phyloP scores from a whole-genome alignment of 1,140 invertebrate genomes.

The Nephila pilipes region DNA sequence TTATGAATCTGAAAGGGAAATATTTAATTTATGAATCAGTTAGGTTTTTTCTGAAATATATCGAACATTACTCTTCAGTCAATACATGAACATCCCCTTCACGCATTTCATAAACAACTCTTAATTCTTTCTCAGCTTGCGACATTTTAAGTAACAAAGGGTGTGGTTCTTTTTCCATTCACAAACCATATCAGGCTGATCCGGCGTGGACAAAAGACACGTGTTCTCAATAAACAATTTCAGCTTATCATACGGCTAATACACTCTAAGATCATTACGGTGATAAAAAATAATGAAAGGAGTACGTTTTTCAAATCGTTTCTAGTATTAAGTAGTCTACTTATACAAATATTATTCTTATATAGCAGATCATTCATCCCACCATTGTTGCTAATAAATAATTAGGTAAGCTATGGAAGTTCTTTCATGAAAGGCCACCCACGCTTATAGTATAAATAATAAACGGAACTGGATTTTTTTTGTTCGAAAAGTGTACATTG shows the following conservation, averaged over 20 bases:
- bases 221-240: neutral
- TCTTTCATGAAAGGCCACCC: neutral
- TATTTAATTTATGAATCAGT: no score
- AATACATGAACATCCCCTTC: neutral
- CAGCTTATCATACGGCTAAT: neutral
- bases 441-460: neutral
- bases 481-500: no score
- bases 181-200: neutral
- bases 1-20: no score
- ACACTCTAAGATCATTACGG: neutral
- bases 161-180: slow-evolving; percentile 17
- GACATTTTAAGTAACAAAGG: slow-evolving; percentile 23
- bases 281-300: neutral
- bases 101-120: neutral
- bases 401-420: neutral
- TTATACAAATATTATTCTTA: slow-evolving; percentile 16
- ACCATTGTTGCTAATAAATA: neutral
- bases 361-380: neutral
- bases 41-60: no score
- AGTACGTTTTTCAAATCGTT: neutral
- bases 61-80: neutral
- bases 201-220: neutral
- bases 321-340: neutral
- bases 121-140: neutral
- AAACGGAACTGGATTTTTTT: neutral